Base-by-base conservation (phyloP, 2,797 vertebrate species). In the Ctenochaetus hawaiiensis region DNA sequence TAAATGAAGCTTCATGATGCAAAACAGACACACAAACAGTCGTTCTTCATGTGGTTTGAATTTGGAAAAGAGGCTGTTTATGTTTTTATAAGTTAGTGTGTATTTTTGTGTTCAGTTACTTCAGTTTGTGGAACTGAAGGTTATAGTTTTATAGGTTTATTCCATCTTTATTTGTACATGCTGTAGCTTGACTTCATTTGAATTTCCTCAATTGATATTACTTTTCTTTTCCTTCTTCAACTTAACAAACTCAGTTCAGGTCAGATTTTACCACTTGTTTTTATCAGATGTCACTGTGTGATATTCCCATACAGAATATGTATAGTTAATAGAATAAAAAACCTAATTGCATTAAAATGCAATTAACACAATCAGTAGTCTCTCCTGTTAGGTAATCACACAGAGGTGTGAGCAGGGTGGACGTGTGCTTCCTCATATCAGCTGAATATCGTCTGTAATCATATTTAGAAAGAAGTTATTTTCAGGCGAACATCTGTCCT, bases 281-380 rank as follows among this genome's bases (percentile, higher is more conserved):
- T 16, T 62, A 68, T 58, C 9, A 44, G 37, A 64, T 67, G 22
- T 37, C 34, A 30, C 26, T 63, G 60, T 58, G 41, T 58, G 51
- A 34, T 45, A 68, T 58, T 56, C 56, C 61, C 47, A 78, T 67
- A 80, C 69, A 83, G 76, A 44, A 73, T 23, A 53, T 66, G 22
- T 56, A 76, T 84, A 77, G 79, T 82, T 86, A 80, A 85, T 69
- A 87, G 74, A 73, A 68, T 73, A 76, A 82, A 78, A 81, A 85
- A 80, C 61, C 62, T 67, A 14, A 47, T 75, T 72, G 82, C 87
- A 70, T 87, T 85, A 87, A 86, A 89, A 88, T 83, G 75, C 65
- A 89, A 85, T 87, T 84, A 89, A 76, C 82, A 89, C 75, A 60
- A 81, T 58, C 75, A 86, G 78, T 72, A 62, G 67, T 85, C 71